Evolutionary conservation across 2,113 vertebrate genomes (phyloP).

Genomic region (Verasper variegatus): DNA sequence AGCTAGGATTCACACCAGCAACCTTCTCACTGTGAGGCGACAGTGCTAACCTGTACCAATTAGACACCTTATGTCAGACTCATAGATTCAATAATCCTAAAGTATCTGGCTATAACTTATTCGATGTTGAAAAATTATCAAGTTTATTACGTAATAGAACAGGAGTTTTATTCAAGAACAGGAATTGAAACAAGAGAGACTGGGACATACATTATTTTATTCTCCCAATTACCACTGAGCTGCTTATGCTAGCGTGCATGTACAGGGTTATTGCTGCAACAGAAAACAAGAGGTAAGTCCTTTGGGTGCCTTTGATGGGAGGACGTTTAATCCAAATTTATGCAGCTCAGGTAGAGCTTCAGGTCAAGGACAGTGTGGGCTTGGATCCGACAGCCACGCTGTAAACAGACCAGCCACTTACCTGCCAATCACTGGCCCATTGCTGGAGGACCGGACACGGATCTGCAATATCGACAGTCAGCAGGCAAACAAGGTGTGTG

Average conservation of each 20-base stretch:
- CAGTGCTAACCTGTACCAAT: too few species aligned
- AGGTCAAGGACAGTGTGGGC: conserved; percentile 80
- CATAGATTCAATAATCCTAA: too few species aligned
- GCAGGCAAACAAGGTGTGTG: conserved; percentile 75
- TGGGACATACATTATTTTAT: background rate
- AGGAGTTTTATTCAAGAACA: too few species aligned
- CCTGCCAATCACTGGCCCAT: conserved; percentile 80
- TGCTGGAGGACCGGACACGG: conserved; percentile 68
- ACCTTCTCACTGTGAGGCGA: too few species aligned
- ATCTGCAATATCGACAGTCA: conserved; percentile 82
- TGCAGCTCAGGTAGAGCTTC: conserved; percentile 75
- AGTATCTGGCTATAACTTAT: too few species aligned
- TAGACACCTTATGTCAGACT: too few species aligned
- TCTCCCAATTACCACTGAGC: conserved; percentile 22
- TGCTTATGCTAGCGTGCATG: conserved; percentile 29
- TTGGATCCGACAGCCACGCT: conserved; percentile 65
- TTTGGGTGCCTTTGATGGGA: conserved; percentile 56
- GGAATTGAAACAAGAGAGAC: background rate
- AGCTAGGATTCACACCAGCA: too few species aligned
- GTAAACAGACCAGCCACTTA: conserved; percentile 75
- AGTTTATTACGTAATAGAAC: too few species aligned
- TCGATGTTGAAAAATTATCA: too few species aligned
- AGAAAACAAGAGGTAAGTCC: conserved; percentile 66
- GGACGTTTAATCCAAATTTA: conserved; percentile 67
- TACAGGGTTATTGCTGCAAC: conserved; percentile 39